phyloP scores from a whole-genome alignment of 2,888 invertebrate genomes.

The Cyclophora albipunctata region DNA sequence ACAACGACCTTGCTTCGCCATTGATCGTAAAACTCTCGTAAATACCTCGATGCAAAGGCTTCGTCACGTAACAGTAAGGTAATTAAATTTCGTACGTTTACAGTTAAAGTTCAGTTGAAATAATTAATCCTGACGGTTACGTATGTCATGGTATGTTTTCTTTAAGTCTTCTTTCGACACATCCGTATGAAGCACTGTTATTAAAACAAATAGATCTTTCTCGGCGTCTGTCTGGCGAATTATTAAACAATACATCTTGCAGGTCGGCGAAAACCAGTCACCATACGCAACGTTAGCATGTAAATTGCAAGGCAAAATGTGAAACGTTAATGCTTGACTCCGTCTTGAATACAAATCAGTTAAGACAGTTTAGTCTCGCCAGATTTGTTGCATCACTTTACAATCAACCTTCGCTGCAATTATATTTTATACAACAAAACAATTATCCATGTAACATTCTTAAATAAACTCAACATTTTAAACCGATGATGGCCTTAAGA shows the following conservation, averaged over 20 bases:
- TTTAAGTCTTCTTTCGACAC: conserved; percentile 5
- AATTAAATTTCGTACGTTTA: conserved; percentile 22
- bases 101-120: conserved; percentile 11
- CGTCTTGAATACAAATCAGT: conserved; percentile 25
- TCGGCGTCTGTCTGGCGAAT: conserved; percentile 40
- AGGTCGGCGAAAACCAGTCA: too few relatives aligned
- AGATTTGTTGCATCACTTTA: conserved; percentile 24
- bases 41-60: conserved; percentile 15
- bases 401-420: conserved; percentile 19
- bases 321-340: conserved; percentile 25
- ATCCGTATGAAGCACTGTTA: conserved; percentile 23
- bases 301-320: conserved; percentile 16
- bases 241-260: conserved; percentile 56
- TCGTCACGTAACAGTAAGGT: conserved; percentile 20
- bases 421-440: conserved; percentile 9
- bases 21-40: conserved; percentile 38
- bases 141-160: too few relatives aligned
- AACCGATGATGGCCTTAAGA: too few relatives aligned
- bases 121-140: too few relatives aligned
- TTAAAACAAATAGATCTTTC: conserved; percentile 55
- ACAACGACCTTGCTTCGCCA: conserved; percentile 42
- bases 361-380: conserved; percentile 14
- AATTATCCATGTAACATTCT: too few relatives aligned
- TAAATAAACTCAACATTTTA: too few relatives aligned
- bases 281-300: conserved; percentile 19